Conservation (phyloP, 2,797 vertebrate genomes). For the Gymnothorax reevesii region DNA sequence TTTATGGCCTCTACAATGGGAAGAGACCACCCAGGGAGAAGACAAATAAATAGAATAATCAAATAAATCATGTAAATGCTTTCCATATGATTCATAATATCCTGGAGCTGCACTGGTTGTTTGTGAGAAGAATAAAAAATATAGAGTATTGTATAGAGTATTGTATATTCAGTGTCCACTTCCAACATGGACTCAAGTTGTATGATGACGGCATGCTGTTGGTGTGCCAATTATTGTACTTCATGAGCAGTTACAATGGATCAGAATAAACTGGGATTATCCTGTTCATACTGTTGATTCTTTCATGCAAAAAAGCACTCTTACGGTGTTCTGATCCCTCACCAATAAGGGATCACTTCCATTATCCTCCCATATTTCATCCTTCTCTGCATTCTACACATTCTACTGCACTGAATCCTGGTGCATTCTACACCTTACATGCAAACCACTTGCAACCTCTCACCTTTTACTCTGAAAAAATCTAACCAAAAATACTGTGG, state of each 20-base stretch:
- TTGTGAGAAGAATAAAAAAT: background rate
- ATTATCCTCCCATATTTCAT: too few species aligned
- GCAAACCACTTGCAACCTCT: too few species aligned
- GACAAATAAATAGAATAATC: background rate
- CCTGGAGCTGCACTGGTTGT: background rate
- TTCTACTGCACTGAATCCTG: too few species aligned
- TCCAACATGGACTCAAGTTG: constrained; percentile 96
- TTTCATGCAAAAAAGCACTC: background rate
- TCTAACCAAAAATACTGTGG: too few species aligned
- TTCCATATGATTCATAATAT: background rate
- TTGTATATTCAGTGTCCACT: constrained; percentile 90
- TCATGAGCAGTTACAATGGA: constrained; percentile 68
- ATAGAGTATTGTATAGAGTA: constrained; percentile 61
- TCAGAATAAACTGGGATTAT: background rate
- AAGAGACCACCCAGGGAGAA: background rate
- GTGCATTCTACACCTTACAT: too few species aligned
- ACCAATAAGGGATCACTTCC: background rate
- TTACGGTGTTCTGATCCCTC: background rate
- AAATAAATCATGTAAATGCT: background rate
- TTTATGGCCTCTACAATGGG: background rate
- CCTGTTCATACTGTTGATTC: background rate
- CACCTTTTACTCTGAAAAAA: too few species aligned
- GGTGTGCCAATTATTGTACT: constrained; percentile 91
- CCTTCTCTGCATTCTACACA: too few species aligned
- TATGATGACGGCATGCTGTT: constrained; percentile 95